Conservation (phyloP, 2,888 invertebrate genomes). For the Ashinkailepas kermadecensis region DNA sequence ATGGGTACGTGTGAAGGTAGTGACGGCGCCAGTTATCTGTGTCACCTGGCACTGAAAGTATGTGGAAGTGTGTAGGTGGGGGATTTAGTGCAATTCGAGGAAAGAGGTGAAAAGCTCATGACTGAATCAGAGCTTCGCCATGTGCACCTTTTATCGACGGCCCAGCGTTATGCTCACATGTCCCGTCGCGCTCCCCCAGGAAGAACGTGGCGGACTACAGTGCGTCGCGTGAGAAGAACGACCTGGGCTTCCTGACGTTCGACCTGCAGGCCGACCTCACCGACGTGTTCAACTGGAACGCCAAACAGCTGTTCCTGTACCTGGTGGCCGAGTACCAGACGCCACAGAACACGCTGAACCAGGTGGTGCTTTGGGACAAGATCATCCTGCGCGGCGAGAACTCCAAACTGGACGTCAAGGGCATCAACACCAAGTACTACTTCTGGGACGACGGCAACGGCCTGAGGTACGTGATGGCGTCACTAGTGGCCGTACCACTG, state of each 20-base stretch:
- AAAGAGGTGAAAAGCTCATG: no score
- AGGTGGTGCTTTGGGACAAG: slow-evolving; percentile 98
- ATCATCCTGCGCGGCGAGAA: slow-evolving; percentile 91
- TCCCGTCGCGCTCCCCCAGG: slow-evolving; percentile 50
- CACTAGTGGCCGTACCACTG: no score
- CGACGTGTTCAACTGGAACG: slow-evolving; percentile 97
- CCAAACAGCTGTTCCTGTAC: slow-evolving; percentile 94
- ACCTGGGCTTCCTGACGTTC: slow-evolving; percentile 90
- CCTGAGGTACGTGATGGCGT: slow-evolving; percentile 58
- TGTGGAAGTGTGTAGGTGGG: no score
- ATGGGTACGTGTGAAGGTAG: no score
- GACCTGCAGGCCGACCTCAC: slow-evolving; percentile 62
- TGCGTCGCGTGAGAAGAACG: slow-evolving; percentile 85
- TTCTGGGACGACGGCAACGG: slow-evolving; percentile 99
- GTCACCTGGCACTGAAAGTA: no score
- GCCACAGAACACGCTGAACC: slow-evolving; percentile 73
- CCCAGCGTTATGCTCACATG: no score
- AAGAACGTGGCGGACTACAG: slow-evolving; percentile 96
- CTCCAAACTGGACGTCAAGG: slow-evolving; percentile 83
- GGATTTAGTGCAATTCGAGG: no score
- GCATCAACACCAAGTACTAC: slow-evolving; percentile 95
- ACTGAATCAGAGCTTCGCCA: no score
- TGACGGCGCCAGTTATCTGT: no score
- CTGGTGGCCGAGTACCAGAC: slow-evolving; percentile 94
- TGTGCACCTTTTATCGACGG: no score